These are phyloP conservation scores for Yponomeuta sedellus DNA, from an alignment of 2,888 invertebrate genomes.

Conservation along the genomic window DNA sequence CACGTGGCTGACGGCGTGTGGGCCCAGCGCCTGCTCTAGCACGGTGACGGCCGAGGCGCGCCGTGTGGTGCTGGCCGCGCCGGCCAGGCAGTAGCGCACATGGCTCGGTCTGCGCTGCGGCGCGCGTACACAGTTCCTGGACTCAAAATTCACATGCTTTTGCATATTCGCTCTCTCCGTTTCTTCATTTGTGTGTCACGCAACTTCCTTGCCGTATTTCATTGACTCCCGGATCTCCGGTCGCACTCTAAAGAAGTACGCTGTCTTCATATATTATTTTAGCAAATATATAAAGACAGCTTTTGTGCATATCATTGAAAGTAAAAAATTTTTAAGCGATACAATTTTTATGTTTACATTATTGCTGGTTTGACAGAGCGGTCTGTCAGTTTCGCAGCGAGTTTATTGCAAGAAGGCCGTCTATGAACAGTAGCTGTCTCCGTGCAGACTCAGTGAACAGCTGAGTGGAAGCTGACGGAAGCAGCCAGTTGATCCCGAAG, in stretches of 20 bases:
- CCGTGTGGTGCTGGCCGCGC: background rate
- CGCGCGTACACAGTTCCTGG: background rate
- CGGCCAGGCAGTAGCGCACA: background rate
- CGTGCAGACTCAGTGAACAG: conserved; percentile 27
- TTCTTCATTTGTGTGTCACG: background rate
- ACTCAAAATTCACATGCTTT: background rate
- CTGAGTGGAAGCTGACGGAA: conserved; percentile 63
- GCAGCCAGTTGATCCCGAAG: conserved; percentile 71
- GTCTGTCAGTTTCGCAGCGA: background rate
- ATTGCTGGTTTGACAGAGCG: background rate
- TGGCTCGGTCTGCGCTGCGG: background rate
- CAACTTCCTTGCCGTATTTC: background rate
- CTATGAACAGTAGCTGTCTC: background rate
- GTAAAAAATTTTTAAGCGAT: background rate
- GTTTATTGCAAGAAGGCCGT: background rate
- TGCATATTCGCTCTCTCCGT: background rate
- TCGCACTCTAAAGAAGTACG: background rate
- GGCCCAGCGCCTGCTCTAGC: background rate
- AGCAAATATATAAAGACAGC: background rate
- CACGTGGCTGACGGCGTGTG: background rate
- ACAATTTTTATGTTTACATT: background rate
- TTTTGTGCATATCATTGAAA: background rate
- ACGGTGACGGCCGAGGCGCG: background rate
- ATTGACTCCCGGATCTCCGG: background rate
- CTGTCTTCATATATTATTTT: background rate